A percentile compares a stretch with the other conserved stretches of the same genome.
These are phyloP conservation scores for Cephus pulcher DNA, from an alignment of 2,888 invertebrate species.

Conservation along the genomic window DNA sequence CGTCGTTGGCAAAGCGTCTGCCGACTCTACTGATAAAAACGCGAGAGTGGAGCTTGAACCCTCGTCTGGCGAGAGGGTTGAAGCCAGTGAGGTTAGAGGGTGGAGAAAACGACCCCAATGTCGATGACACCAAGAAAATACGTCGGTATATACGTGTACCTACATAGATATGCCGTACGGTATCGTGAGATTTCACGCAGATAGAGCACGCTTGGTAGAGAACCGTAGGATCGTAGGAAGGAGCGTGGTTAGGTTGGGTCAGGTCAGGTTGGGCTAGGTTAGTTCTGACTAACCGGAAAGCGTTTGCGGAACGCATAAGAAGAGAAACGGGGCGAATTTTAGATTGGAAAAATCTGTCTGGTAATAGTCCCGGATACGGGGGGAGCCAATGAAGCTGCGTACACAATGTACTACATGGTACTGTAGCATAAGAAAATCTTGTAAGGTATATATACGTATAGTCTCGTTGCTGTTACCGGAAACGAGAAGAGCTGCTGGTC, in stretches of 20 bases:
- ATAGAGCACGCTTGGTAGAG: not conserved
- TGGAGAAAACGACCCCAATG: not conserved
- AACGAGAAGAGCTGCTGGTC: not conserved
- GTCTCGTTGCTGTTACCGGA: not conserved
- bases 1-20: not conserved
- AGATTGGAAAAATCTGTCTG: not conserved
- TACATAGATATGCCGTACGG: not conserved
- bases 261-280: not conserved
- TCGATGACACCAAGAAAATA: not conserved
- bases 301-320: not conserved
- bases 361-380: not conserved
- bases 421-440: not conserved
- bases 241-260: not conserved
- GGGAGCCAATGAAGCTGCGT: not conserved
- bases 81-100: not conserved
- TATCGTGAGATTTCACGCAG: not conserved
- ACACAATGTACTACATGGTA: not conserved
- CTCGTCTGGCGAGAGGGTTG: not conserved
- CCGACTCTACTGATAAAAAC: conserved; percentile 23
- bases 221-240: not conserved
- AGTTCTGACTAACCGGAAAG: not conserved
- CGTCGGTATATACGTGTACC: not conserved
- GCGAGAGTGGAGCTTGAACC: not conserved
- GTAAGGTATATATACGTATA: not conserved
- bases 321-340: not conserved